Evolutionary conservation across 2,113 vertebrate species (phyloP), one percentile per base, ranked within the genome.

Genomic region (Thalassoma bifasciatum): DNA sequence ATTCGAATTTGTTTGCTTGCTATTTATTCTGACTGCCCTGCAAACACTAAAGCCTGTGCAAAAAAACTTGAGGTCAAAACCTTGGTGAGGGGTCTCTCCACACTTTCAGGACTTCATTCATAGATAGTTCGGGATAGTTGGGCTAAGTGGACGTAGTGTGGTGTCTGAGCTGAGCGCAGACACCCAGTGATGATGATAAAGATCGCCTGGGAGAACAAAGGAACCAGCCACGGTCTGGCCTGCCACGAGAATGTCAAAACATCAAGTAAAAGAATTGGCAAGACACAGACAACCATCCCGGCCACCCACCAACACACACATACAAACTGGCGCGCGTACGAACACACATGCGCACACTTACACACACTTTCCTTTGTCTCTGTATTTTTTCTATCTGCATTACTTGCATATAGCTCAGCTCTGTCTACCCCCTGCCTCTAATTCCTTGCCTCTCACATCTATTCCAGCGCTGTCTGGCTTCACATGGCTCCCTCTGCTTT

Each of bases 171-270:
- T 64, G 40, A 24, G 44, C 51, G 68, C 50, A 79, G 71, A 54
- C 67, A 68, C 65, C 60, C 52, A 30, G 66, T 40, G 61, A 83
- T 37, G 58, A 83, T 65, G 83, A 89, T 83, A 83, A 89, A 79
- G 79, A 80, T 83, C 61, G 72, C 79, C 59, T 61, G 66, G 50
- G 62, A 88, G 77, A 89, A 85, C 78, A 88, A 88, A 82, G 77
- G 49, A 84, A 72, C 34, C 47, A 75, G 56, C 69, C 42, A 62
- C 8, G 19, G 69, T 78, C 76, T 83, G 79, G 79, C 51, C 59
- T 78, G 72, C 75, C 72, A 77, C 2, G 52, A 82, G 67, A 88
- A 83, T 88, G 83, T 89, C 74, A 87, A 84, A 85, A 84, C 83
- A 83, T 84, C 66, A 85, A 87, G 79, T 63, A 86, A 84, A 49